Evolutionary conservation across 2,797 vertebrate genomes (phyloP).

Genomic region (Poecilia velifera): DNA sequence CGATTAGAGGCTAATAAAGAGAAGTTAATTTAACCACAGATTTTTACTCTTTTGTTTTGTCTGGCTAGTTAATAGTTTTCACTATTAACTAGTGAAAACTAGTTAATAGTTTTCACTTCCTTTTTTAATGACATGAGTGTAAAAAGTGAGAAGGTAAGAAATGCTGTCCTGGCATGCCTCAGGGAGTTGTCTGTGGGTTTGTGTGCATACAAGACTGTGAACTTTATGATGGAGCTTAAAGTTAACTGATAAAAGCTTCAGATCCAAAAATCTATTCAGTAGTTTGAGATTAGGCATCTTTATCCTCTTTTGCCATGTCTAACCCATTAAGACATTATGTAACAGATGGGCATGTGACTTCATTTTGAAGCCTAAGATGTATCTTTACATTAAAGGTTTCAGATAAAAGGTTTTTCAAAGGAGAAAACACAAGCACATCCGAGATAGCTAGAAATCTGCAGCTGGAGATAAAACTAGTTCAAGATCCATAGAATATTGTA

Average conservation of each 20-base stretch:
- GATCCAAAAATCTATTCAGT: slow-evolving; percentile 12
- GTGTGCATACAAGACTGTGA: slow-evolving; percentile 30
- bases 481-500: slow-evolving; percentile 21
- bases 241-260: slow-evolving; percentile 15
- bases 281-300: slow-evolving; percentile 3
- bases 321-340: slow-evolving; percentile 6
- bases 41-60: slow-evolving; percentile 56
- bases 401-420: slow-evolving; percentile 25
- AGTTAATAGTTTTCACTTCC: slow-evolving; percentile 60
- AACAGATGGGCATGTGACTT: not conserved
- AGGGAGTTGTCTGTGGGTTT: slow-evolving; percentile 33
- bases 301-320: slow-evolving; percentile 4
- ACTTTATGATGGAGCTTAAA: slow-evolving; percentile 20
- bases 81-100: not conserved
- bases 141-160: slow-evolving; percentile 41
- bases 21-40: slow-evolving; percentile 54
- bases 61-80: slow-evolving; percentile 37
- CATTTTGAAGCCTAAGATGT: not conserved
- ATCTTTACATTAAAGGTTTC: not conserved
- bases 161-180: slow-evolving; percentile 41
- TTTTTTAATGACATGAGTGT: slow-evolving; percentile 26
- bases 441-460: slow-evolving; percentile 17
- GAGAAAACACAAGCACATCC: slow-evolving; percentile 33
- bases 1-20: not conserved
- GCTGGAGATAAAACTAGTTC: slow-evolving; percentile 27